Percentiles rank a stretch among this genome's conserved stretches.
phyloP scores from a whole-genome alignment of 2,113 vertebrate genomes.

The Bufo bufo region DNA sequence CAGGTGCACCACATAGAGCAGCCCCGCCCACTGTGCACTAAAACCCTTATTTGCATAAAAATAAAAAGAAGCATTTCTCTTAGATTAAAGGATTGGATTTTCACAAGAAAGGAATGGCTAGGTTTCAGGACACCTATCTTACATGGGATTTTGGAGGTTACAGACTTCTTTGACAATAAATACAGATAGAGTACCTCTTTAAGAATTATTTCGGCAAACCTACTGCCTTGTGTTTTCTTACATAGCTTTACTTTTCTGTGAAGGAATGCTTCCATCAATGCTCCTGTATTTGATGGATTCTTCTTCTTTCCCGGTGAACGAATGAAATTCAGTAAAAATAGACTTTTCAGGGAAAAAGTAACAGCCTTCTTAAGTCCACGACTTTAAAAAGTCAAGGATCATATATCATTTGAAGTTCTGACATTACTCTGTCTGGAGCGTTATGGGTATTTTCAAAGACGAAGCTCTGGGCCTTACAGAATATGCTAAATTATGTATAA shows the following conservation, averaged over 20 bases:
- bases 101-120: too few relatives aligned
- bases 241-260: neutral
- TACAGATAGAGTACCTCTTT: too few relatives aligned
- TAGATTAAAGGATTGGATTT: too few relatives aligned
- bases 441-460: slow-evolving; percentile 18
- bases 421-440: slow-evolving; percentile 4
- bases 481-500: slow-evolving; percentile 49
- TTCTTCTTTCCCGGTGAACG: neutral
- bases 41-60: too few relatives aligned
- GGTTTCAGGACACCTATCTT: too few relatives aligned
- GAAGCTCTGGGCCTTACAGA: slow-evolving; percentile 31
- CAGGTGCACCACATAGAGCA: too few relatives aligned
- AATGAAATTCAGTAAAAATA: slow-evolving; percentile 18
- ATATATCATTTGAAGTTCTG: slow-evolving; percentile 26
- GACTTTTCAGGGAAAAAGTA: slow-evolving; percentile 31
- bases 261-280: neutral
- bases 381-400: slow-evolving; percentile 35
- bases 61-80: too few relatives aligned
- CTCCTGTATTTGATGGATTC: neutral
- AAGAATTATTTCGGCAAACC: neutral
- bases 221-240: neutral
- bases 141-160: too few relatives aligned
- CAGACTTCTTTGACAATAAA: too few relatives aligned
- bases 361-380: neutral
- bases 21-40: too few relatives aligned